Base-by-base conservation (phyloP, 2,113 vertebrate genomes). In the Macquaria ambigua region DNA sequence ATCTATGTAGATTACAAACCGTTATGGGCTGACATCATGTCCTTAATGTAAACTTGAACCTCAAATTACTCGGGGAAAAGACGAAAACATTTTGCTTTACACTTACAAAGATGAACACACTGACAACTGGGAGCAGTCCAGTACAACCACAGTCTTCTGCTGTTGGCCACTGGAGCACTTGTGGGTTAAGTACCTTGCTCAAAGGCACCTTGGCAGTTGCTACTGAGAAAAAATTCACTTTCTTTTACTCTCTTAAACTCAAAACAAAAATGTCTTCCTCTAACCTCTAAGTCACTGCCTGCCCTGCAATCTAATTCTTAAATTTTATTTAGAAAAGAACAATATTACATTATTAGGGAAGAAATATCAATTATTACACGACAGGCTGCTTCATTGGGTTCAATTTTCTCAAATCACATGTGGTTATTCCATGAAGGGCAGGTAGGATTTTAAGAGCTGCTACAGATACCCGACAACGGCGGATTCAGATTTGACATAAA, bases 141-240 rank as follows among this genome's bases (percentile, higher is more conserved):
- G 68, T 41, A 37, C 41, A 59, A 58, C 86, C 77, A 41, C 48
- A 79, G 61, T 21, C 79, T 41, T 71, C 58, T 71, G 59, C 37
- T 61, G 81, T 31, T 59, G 37, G 75, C 70, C 48, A 31, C 69
- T 52, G 63, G 53, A 18, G 34, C 71, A 53, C 77, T 28, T 72
- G 28, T 25, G 61, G 58, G 76, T 69, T 46, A 28, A 61, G 71
- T 62, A 69, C 83, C 83, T 84, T 84, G 78, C 81, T 89, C 52
- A 85, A 93, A 91, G 92, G 90, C 90, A 91, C 87, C 83, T 50
- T 59, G 85, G 90, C 81, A 86, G 75, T 79, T 76, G 87, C 85
- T 89, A 87, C 80, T 82, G 14, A 81, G 81, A 68, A 74, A 41
- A 6, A 66, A 25, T 34, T 58, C 1, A 11, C 18, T 58, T 59